Evolutionary conservation across 2,888 invertebrate genomes (phyloP), one percentile per base, ranked within the genome.

Genomic region (Matsumyia berberina): DNA sequence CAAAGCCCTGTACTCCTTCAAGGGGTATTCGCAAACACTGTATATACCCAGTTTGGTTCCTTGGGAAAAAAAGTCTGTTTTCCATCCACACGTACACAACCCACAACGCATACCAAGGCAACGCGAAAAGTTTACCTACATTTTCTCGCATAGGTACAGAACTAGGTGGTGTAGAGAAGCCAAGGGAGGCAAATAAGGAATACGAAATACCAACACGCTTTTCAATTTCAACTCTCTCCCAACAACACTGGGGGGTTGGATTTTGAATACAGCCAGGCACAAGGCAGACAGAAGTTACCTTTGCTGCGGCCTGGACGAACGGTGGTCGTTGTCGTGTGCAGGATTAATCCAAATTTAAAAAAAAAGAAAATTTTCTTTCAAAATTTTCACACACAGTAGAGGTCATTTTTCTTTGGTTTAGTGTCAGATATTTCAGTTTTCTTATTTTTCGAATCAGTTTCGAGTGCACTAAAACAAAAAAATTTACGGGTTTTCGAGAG

Each of bases 301-400:
- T 92, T 92, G 91, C 90, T 91, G 90, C 91, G 91, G 91, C 91
- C 91, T 91, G 91, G 92, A 91, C 91, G 92, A 91, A 89, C 90
- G 90, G 90, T 90, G 89, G 88, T 88, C 90, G 90, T 89, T 89
- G 79, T 73, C 76, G 86, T 78, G 78, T 87, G 83, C 86, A 88
- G 83, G 87, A 86, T 83, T 86, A 77, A 85, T 85, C 85, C 72
- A 76, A 87, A 86, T 73, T 67, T 53, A 35, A 35, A 51, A 60
- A 66, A 64, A 60, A 85, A 57, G 62, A 77, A 80, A 72, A 24
- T 24, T 24, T 24, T 24, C 24, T 42, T 69, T 73, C 11, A 9
- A 81, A 64, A 55, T 66, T 74, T 82, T 58, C 69, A 55, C 24
- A 24, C 24, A 62, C 81, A 86, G 81, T 83, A 82, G 82, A 82